Evolutionary conservation across 2,888 invertebrate species (phyloP), one percentile per base, ranked within the genome.

Genomic region (Mythimna loreyi): DNA sequence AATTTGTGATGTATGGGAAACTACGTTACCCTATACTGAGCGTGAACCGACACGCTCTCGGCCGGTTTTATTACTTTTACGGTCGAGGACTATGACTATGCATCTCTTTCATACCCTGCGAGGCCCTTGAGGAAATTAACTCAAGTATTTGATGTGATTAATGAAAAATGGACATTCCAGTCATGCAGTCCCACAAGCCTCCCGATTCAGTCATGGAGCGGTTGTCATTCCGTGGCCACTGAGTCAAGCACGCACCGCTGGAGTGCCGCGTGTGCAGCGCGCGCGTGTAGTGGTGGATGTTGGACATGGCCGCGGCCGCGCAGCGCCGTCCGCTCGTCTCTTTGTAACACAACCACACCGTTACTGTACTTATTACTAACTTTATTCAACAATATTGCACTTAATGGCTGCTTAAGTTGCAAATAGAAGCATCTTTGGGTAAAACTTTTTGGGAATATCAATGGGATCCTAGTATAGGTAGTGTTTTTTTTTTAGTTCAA

Each of bases 221-320:
- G n/a, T 11, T n/a, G 1, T 13, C 0, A 63, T 77, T 79, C 77
- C 75, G 66, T 57, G 36, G 56, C 40, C 56, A 33, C 6, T 1
- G 11, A 40, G 23, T 8, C 33, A 36, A 2, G 1, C 50, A 92
- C 93, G 78, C 85, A 93, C 93, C 93, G 84, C 88, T 85, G 75
- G 86, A 85, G 81, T 76, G 75, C n/a, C 11, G 82, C 75, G 67
- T 52, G 90, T 91, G 86, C 75, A 97, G 96, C 88, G 96, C 96
- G 90, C 96, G 96, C 92, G 96, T 96, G 96, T 97, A 97, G 90
- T 95, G 95, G 94, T 97, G 97, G 92, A 97, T 97, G 94, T 97
- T 97, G 94, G 93, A 91, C 87, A 96, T 95, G 85, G 97, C 97
- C 67, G 96, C 96, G 84, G 96, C 96, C 85, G 97, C 97, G 94